Evolutionary conservation across 2,797 vertebrate species (phyloP), one percentile per base, ranked within the genome.

Genomic region (Chrosomus eos): DNA sequence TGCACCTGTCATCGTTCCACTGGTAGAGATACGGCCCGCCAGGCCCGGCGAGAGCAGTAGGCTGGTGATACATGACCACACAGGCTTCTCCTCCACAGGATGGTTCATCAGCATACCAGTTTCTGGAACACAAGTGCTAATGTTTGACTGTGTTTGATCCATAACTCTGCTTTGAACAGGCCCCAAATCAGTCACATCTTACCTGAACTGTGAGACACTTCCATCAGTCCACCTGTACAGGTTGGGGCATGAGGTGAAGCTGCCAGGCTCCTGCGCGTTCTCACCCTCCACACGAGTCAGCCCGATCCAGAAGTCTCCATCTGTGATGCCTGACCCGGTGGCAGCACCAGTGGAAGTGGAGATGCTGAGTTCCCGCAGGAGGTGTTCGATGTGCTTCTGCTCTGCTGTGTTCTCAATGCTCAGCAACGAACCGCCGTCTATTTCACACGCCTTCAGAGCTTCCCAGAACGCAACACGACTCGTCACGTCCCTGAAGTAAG

Each of bases 51-150:
- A 95, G 94, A 80, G 98, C 98, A 0, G 96, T 96, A 2, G 97
- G 97, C 87, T 99, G 98, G 88, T 99, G 98, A 90, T 99, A 99
- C 98, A 99, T 99, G 83, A 99, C 98, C 3, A 99, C 98, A 45
- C 98, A 99, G 60, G 97, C 97, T 91, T 99, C 98, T 2, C 97
- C 97, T 82, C 98, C 98, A 87, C 98, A 99, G 21, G 98, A 99
- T 13, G 98, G 98, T 89, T 99, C 98, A 72, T 99, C 98, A 0
- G 94, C 94, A 85, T 99, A 99, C 98, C 98, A 99, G 83, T 99
- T 98, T 91, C 98, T 99, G 81, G 3, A 87, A 28, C 13, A 72
- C 9, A 53, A 78, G 3, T 33, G 16, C 31, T 53, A 1, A n/a
- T 18, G 40, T 28, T 40, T 19, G 16, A 14, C 45, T 45, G 31